A percentile compares a stretch with the other conserved stretches of the same genome.
phyloP scores from a whole-genome alignment of 2,797 vertebrate genomes.

The Crenuchus spilurus region DNA sequence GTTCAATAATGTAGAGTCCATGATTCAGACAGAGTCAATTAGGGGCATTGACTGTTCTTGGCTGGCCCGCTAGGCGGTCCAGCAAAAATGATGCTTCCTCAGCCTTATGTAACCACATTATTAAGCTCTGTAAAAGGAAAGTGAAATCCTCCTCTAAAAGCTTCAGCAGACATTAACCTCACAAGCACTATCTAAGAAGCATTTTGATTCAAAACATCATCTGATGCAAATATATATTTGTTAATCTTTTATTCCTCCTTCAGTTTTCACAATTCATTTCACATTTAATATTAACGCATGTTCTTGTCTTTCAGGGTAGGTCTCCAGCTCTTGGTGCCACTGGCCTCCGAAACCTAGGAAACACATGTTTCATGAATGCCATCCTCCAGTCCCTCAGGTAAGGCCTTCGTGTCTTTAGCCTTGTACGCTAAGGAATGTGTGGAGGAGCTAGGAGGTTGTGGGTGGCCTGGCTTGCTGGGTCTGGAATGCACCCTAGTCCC shows the following conservation, averaged over 20 bases:
- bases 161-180: background rate
- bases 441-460: conserved; percentile 29
- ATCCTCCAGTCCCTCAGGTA: conserved; percentile 99
- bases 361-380: conserved; percentile 99
- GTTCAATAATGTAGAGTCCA: background rate
- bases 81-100: background rate
- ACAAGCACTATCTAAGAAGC: background rate
- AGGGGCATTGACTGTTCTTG: background rate
- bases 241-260: too few species aligned
- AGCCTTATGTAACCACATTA: background rate
- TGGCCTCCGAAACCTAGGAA: conserved; percentile 93
- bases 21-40: background rate
- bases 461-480: conserved; percentile 27
- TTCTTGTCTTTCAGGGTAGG: conserved; percentile 86
- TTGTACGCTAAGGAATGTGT: conserved; percentile 9
- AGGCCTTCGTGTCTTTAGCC: conserved; percentile 35
- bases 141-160: background rate
- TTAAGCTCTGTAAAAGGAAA: background rate
- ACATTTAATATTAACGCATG: too few species aligned
- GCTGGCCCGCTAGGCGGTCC: background rate
- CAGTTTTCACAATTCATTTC: too few species aligned
- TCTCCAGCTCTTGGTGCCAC: conserved; percentile 85
- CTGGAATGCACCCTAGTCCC: conserved; percentile 25
- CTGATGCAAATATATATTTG: too few species aligned
- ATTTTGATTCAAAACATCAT: background rate